Evolutionary conservation across 1,140 invertebrate genomes (phyloP), one percentile per base, ranked within the genome.

Genomic region (Lucilia sericata): DNA sequence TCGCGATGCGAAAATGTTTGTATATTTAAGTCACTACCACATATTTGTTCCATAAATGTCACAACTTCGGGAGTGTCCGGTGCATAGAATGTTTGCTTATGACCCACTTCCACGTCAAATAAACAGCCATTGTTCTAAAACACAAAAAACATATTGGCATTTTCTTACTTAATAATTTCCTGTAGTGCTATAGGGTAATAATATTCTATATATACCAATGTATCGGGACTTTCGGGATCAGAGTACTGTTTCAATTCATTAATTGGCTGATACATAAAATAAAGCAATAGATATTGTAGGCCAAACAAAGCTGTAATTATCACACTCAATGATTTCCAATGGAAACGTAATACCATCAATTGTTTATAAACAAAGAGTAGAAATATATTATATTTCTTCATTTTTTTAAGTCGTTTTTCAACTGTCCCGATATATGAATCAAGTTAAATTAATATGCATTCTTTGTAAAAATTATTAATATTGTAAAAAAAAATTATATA

Each of bases 121-220:
- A 80, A 49, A 21, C 76, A 80, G 5, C 76, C 76, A 80, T 80
- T 80, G 13, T 49, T 19, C 76, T 80, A 25, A 78, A 78, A 42
- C n/a, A 80, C 19, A 51, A 42, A 42, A 78, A 9, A 19, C 2
- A 78, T 78, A 25, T 21, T 42, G 42, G 5, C 1, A 30, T 30
- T 30, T 30, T 30, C 3, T 30, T 30, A 30, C 10, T 42, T 42
- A 42, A 36, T 36, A 36, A 42, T 10, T 42, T 42, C 42, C 42
- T 10, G n/a, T 25, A 30, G 25, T 30, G 25, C 25, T 19, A 19
- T 76, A n/a, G 12, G 0, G n/a, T 21, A 19, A 8, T 47, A 5
- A 42, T 19, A 42, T 12, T 51, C 5, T 30, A 21, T 49, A 21
- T 21, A 21, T 80, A 80, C 76, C 42, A 80, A 25, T 10, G 19